phyloP scores from a whole-genome alignment of 1,140 invertebrate genomes.

The Nasonia longicornis region DNA sequence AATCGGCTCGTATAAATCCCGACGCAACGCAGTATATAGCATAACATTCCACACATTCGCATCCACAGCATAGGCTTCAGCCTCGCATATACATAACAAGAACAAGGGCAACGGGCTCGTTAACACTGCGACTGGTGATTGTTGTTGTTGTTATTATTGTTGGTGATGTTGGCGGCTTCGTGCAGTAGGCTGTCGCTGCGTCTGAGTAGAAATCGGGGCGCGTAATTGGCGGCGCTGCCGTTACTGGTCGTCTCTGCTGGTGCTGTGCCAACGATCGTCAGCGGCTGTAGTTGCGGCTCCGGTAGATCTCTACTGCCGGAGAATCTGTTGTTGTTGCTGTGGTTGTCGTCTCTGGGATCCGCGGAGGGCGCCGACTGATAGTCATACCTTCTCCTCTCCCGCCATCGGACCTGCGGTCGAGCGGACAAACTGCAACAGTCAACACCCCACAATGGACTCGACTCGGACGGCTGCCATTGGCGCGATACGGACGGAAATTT shows the following conservation, averaged over 20 bases:
- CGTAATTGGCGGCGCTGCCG: conserved; percentile 19
- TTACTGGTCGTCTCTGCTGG: conserved; percentile 26
- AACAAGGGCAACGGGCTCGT: conserved; percentile 36
- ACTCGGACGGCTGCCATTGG: conserved; percentile 62
- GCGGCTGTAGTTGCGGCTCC: conserved; percentile 3
- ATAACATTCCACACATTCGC: no score
- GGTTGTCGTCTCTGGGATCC: conserved; percentile 48
- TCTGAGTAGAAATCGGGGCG: conserved; percentile 39
- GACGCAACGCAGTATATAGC: no score
- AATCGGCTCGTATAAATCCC: no score
- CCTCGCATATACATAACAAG: no score
- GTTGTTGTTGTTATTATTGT: conserved; percentile 4
- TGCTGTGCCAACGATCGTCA: background rate
- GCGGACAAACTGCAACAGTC: conserved; percentile 72
- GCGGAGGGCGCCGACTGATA: conserved; percentile 64
- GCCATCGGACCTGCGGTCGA: conserved; percentile 70
- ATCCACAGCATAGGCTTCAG: no score
- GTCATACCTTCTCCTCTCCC: conserved; percentile 74
- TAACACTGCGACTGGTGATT: conserved; percentile 57
- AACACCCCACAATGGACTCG: conserved; percentile 64
- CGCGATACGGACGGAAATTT: conserved; percentile 57
- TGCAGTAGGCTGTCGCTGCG: conserved; percentile 36
- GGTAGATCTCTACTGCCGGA: conserved; percentile 24
- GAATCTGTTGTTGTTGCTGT: conserved; percentile 34
- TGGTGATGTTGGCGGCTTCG: background rate